Evolutionary conservation across 2,113 vertebrate species (phyloP).

Genomic region (Pedionomus torquatus): DNA sequence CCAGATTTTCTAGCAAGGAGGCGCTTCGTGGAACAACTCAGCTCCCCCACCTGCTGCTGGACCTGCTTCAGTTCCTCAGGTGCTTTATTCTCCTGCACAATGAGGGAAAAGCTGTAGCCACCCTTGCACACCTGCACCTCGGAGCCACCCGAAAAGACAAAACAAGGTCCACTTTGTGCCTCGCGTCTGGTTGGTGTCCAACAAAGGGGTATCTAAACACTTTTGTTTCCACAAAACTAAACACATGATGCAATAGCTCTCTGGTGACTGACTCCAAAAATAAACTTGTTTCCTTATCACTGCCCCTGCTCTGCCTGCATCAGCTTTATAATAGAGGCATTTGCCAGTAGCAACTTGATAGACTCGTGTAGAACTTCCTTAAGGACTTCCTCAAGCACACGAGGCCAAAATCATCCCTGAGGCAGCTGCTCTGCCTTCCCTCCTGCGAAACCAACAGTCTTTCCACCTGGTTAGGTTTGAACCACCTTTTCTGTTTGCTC

Average conservation of each 20-base stretch:
- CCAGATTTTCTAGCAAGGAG: constrained; percentile 50
- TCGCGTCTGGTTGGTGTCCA: constrained; percentile 17
- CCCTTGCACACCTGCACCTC: constrained; percentile 67
- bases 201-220: background rate
- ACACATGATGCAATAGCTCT: background rate
- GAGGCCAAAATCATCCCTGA: background rate
- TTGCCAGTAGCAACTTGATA: background rate
- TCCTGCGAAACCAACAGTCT: background rate
- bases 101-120: constrained; percentile 75
- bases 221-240: constrained; percentile 38
- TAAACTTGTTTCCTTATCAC: constrained; percentile 22
- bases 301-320: background rate
- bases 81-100: constrained; percentile 10
- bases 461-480: background rate
- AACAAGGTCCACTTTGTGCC: background rate
- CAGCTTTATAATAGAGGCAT: background rate
- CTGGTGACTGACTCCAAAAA: constrained; percentile 3
- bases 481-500: constrained; percentile 22
- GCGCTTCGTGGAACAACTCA: constrained; percentile 60
- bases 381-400: background rate
- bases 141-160: constrained; percentile 47
- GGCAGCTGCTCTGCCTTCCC: background rate
- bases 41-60: constrained; percentile 58
- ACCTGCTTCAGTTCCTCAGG: constrained; percentile 59
- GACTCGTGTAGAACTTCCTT: background rate